phyloP scores from a whole-genome alignment of 2,888 invertebrate species.

The Caenorhabditis japonica region DNA sequence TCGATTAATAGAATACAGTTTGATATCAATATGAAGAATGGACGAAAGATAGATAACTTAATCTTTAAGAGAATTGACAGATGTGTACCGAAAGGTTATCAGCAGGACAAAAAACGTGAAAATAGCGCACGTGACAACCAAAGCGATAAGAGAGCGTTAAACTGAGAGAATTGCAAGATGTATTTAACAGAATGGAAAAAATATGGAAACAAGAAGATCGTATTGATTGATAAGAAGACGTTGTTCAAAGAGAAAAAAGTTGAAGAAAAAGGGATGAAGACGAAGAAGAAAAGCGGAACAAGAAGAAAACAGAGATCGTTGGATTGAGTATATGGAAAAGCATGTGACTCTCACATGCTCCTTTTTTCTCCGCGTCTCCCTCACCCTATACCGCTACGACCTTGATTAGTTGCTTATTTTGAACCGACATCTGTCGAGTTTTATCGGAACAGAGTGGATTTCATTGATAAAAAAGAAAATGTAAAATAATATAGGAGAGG shows the following conservation, averaged over 20 bases:
- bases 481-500: not conserved
- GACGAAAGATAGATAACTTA: not conserved
- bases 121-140: slow-evolving; percentile 18
- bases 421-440: slow-evolving; percentile 23
- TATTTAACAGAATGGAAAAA: no score
- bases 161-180: not conserved
- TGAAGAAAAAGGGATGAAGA: slow-evolving; percentile 10
- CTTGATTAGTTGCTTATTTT: slow-evolving; percentile 27
- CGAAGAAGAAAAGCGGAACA: slow-evolving; percentile 6
- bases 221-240: no score
- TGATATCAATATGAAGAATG: not conserved
- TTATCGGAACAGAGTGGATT: slow-evolving; percentile 2
- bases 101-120: no score
- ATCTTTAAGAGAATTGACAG: not conserved
- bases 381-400: slow-evolving; percentile 6
- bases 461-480: not conserved
- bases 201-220: no score
- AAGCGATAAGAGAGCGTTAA: not conserved
- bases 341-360: slow-evolving; percentile 27
- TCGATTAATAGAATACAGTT: no score
- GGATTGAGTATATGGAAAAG: slow-evolving; percentile 1
- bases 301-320: slow-evolving; percentile 11
- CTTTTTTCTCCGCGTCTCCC: slow-evolving; percentile 23
- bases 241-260: not conserved
- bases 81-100: slow-evolving; percentile 34